phyloP scores from a whole-genome alignment of 2,113 vertebrate species.

The Mormoops blainvillei region DNA sequence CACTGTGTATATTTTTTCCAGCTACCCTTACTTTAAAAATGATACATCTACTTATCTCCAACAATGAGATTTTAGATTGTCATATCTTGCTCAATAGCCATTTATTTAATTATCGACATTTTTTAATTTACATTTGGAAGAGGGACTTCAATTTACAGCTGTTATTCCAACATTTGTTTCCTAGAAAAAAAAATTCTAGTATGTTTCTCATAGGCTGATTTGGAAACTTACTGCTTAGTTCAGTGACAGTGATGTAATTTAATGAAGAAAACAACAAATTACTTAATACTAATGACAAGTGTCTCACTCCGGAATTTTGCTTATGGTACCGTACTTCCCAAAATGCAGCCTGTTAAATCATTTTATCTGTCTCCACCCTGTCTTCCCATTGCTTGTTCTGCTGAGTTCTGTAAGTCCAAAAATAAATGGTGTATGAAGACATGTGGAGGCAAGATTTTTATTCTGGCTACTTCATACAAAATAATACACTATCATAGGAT shows the following conservation, averaged over 20 bases:
- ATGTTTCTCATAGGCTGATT: not conserved
- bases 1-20: not conserved
- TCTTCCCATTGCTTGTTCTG: not conserved
- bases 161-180: not conserved
- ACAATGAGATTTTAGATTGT: not conserved
- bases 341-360: not conserved
- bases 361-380: not conserved
- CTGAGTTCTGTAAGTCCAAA: not conserved
- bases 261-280: not conserved
- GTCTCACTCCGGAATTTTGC: not conserved
- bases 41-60: not conserved
- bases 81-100: not conserved
- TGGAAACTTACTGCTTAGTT: not conserved
- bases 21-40: not conserved
- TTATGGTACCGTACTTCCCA: not conserved
- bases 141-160: not conserved
- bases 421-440: not conserved
- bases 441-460: not conserved
- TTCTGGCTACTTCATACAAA: not conserved
- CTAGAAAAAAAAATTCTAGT: not conserved
- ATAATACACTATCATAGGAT: not conserved
- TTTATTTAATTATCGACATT: not conserved
- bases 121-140: not conserved
- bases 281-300: not conserved
- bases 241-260: not conserved